Evolutionary conservation across 2,113 vertebrate species (phyloP), one percentile per base, ranked within the genome.

Genomic region (Eudyptes chrysolophus): DNA sequence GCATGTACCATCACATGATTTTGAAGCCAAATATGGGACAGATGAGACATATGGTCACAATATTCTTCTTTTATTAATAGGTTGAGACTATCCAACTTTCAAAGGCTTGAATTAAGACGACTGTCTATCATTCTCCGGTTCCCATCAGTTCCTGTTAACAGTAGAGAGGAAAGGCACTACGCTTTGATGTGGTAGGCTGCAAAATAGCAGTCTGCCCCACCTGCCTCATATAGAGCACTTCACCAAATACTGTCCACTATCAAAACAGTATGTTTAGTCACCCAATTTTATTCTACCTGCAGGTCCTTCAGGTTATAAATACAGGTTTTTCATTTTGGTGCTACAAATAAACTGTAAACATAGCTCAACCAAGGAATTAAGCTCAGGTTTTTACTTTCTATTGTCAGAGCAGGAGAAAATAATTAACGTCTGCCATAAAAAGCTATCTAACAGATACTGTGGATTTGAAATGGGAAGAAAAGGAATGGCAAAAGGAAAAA

Each of bases 11-110:
- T 64, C 58, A n/a, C 13, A 66, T 24, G 40, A 89, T 89, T 95
- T 86, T 65, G 79, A 89, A 92, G 68, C 21, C 55, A 95, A 95
- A 91, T 79, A 87, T 15, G 10, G 40, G 89, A 68, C 86, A 96
- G 95, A 95, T 91, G 84, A 96, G 65, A 90, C 85, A 97, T 86
- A 87, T 94, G 94, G 92, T 88, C 85, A 92, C 72, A 95, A 90
- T 92, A 93, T 88, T 92, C 58, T 91, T 87, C 49, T 64, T 93
- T 92, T 94, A 90, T 89, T 92, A 93, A 96, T 90, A 88, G n/a
- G 52, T 64, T 81, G 79, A 94, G 83, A 76, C 57, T 70, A 92
- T 72, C 57, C 72, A 82, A 78, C 75, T 92, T 96, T 92, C 86
- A 96, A 95, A 96, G 83, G 84, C 54, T 72, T 76, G 77, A 95